Conservation (phyloP, 2,113 vertebrate species). For the Petroica traversi region DNA sequence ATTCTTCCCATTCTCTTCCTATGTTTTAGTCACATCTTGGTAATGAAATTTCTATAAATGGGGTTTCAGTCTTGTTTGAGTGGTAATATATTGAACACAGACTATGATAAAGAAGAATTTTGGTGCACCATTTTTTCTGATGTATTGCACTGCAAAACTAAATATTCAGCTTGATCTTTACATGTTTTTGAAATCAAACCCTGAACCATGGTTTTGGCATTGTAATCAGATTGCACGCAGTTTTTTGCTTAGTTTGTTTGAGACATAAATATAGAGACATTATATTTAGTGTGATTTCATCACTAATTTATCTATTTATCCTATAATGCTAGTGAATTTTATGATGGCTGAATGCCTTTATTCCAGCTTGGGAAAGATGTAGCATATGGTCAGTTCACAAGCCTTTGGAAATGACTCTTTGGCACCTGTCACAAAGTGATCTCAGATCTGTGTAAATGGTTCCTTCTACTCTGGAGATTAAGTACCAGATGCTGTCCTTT, state of each 20-base stretch:
- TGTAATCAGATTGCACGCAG: neutral
- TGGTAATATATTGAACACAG: neutral
- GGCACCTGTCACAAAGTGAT: constrained; percentile 63
- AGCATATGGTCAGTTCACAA: constrained; percentile 68
- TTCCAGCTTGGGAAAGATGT: constrained; percentile 34
- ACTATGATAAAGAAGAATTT: neutral
- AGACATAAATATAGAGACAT: neutral
- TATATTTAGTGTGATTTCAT: neutral
- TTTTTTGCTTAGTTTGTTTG: neutral
- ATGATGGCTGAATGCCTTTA: constrained; percentile 27
- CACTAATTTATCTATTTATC: constrained; percentile 21
- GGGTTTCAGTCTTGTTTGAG: neutral
- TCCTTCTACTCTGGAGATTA: constrained; percentile 62
- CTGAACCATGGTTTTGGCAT: neutral
- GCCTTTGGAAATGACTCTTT: constrained; percentile 60
- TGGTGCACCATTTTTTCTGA: neutral
- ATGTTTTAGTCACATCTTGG: neutral
- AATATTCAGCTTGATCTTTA: neutral
- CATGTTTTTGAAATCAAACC: neutral
- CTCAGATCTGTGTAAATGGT: constrained; percentile 64
- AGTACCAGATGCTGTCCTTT: constrained; percentile 58
- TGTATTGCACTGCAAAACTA: neutral
- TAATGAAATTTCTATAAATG: neutral
- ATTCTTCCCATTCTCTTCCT: neutral
- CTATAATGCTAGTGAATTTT: neutral